A percentile compares a stretch with the other conserved stretches of the same genome.
Evolutionary conservation across 2,797 vertebrate species (phyloP).

Genomic region (Leucoraja ocellata): DNA sequence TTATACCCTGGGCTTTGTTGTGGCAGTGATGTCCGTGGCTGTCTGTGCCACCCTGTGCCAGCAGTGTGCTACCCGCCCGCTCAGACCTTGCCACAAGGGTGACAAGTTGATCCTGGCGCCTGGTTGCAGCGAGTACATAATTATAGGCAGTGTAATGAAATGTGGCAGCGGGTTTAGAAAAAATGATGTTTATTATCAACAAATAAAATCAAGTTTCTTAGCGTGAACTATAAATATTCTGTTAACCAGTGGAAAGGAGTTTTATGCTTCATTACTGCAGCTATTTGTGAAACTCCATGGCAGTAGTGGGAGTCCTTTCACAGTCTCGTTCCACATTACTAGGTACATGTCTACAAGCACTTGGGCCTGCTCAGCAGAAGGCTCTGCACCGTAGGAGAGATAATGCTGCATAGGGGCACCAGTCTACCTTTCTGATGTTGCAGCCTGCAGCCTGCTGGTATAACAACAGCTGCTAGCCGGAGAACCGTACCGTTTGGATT

Average conservation of each 20-base stretch:
- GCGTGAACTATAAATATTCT: neutral
- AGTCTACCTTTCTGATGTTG: neutral
- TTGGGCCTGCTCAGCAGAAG: neutral
- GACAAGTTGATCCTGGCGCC: conserved; percentile 95
- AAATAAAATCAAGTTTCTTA: neutral
- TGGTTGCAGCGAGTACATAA: conserved; percentile 95
- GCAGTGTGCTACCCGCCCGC: conserved; percentile 90
- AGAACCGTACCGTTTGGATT: neutral
- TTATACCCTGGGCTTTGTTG: conserved; percentile 67
- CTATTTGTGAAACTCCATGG: neutral
- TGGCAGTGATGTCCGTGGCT: too few species aligned
- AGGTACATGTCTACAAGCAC: neutral
- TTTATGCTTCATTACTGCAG: neutral
- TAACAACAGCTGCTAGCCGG: neutral
- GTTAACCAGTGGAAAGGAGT: neutral
- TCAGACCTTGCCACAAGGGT: conserved; percentile 95
- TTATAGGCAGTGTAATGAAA: conserved; percentile 62
- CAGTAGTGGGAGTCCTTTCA: neutral
- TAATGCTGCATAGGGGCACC: neutral
- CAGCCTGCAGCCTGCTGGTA: neutral
- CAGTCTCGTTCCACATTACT: neutral
- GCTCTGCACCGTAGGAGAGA: neutral
- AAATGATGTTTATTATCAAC: neutral
- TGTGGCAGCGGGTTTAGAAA: neutral
- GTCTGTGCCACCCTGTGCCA: conserved; percentile 48